Conservation (phyloP, 2,113 vertebrate genomes). For the Rhombomys opimus region DNA sequence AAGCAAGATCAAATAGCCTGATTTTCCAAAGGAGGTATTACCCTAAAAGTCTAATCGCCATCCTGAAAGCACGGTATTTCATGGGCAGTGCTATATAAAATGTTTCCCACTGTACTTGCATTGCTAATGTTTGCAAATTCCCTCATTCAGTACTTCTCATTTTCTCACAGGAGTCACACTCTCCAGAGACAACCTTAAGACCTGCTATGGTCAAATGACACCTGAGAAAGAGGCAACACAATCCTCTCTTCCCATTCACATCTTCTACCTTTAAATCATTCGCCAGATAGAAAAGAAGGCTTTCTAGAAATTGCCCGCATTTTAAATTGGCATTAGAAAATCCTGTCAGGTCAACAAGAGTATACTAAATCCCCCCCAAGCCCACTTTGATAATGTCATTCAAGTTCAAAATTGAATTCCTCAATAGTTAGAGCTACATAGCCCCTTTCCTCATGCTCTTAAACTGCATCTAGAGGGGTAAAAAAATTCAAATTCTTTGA, state of each 20-base stretch:
- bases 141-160: conserved; percentile 27
- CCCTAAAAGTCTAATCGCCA: conserved; percentile 56
- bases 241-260: background rate
- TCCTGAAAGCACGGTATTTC: conserved; percentile 40
- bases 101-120: conserved; percentile 37
- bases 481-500: background rate
- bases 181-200: background rate
- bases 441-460: background rate
- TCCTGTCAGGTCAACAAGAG: background rate
- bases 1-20: conserved; percentile 65
- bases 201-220: background rate
- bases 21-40: conserved; percentile 53
- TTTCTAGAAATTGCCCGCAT: conserved; percentile 35
- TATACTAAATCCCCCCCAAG: background rate
- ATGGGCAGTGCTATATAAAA: conserved; percentile 70
- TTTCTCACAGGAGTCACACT: conserved; percentile 15
- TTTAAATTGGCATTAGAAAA: conserved; percentile 16
- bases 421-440: background rate
- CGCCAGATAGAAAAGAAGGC: background rate
- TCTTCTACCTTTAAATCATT: background rate
- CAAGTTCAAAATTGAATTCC: conserved; percentile 6
- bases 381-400: background rate
- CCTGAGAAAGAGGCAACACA: background rate
- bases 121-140: conserved; percentile 59
- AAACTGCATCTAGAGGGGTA: background rate